Base-by-base conservation (phyloP, 2,797 vertebrate species). In the Clarias fuscus region DNA sequence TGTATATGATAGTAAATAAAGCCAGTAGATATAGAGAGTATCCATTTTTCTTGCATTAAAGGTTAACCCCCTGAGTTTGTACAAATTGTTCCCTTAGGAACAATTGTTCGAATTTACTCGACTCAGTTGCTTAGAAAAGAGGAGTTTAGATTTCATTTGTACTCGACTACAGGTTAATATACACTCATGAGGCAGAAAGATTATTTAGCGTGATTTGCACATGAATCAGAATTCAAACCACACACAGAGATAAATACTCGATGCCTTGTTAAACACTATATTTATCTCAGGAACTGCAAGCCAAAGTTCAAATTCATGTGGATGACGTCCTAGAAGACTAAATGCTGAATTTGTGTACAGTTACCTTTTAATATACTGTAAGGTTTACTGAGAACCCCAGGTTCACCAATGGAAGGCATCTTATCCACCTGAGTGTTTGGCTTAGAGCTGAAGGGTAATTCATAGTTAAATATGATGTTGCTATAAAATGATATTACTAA, bases 201-300 rank as follows among this genome's bases (percentile, higher is more conserved):
- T 76, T 75, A 27, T 75, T 75, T 27, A 56, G n/a, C 53, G 18
- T 40, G 30, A 40, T 37, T 71, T n/a, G 24, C 40, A 27, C 27
- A 33, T 20, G 48, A 78, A 77, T 77, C 48, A 30, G 53, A 77
- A 77, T 77, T 58, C 7, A 77, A 30, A 76, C 13, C 48, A 76
- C 53, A n/a, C 53, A 30, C 53, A 33, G 18, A 30, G 24, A n/a
- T 76, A 4, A 58, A 58, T 33, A 79, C 30, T 61, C 24, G 15
- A 56, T 76, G 4, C 17, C 75, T 58, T n/a, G 53, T 77, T 20
- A 78, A 59, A 78, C 3, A 56, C 27, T 17, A 27, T 22, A 13
- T 59, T 33, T 77, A 27, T 1, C 56, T 61, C 10, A 61, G 0
- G 30, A 7, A 22, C 30, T 37, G 1, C 5, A 30, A 58, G 3